A percentile compares a stretch with the other conserved stretches of the same genome.
Conservation (phyloP, 2,797 vertebrate species). For the Ptychadena robeensis region DNA sequence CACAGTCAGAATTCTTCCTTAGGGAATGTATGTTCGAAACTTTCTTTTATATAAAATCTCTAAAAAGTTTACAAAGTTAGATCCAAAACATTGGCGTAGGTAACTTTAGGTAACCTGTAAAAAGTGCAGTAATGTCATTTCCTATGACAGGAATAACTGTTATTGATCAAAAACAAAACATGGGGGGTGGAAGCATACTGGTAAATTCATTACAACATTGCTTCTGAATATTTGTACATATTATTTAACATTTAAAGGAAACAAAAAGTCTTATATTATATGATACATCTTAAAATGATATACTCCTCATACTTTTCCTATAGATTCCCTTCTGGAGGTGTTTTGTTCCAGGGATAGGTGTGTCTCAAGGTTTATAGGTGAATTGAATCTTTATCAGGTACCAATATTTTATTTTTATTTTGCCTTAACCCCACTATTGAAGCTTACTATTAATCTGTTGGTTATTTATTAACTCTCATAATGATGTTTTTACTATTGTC, state of each 20-base stretch:
- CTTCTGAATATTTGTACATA: background rate
- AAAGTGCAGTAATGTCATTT: background rate
- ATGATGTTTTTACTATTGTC: too few species aligned
- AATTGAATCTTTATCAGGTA: too few species aligned
- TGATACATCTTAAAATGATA: too few species aligned
- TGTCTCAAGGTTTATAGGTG: too few species aligned
- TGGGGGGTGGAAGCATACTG: background rate
- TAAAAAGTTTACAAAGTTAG: constrained; percentile 47
- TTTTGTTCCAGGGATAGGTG: too few species aligned
- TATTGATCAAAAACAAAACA: background rate
- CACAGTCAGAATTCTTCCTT: constrained; percentile 38
- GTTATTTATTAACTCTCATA: too few species aligned
- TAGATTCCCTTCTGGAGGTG: too few species aligned
- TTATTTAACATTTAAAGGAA: background rate
- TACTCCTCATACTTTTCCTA: too few species aligned
- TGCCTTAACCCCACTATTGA: too few species aligned
- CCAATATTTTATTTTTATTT: too few species aligned
- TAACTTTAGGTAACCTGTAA: constrained; percentile 23
- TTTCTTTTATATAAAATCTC: constrained; percentile 56
- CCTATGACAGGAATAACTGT: background rate
- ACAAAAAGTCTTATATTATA: too few species aligned
- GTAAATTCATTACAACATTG: background rate
- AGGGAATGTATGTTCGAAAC: constrained; percentile 29
- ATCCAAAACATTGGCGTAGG: background rate
- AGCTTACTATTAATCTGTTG: too few species aligned